These are phyloP conservation scores for Xerus rutilus DNA, from an alignment of 2,797 vertebrate genomes.

Conservation along the genomic window DNA sequence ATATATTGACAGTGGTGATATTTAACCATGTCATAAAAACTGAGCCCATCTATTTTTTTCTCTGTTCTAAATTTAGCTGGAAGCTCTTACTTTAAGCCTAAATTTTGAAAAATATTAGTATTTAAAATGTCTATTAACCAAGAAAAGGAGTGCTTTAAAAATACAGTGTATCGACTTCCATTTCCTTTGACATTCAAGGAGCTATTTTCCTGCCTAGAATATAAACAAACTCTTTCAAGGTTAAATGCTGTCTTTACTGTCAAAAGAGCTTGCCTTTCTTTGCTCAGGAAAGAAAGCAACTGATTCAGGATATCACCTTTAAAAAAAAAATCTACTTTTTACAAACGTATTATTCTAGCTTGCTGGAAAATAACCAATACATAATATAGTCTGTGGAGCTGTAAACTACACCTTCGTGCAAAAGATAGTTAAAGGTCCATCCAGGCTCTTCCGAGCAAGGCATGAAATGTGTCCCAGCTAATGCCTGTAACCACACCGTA, in stretches of 20 bases:
- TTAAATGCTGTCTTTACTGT: conserved; percentile 50
- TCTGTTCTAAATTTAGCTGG: not conserved
- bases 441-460: not conserved
- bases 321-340: not conserved
- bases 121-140: not conserved
- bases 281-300: not conserved
- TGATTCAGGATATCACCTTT: not conserved
- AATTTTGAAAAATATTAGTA: not conserved
- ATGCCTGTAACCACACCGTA: rapidly evolving
- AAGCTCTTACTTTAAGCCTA: not conserved
- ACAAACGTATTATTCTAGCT: not conserved
- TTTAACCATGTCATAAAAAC: not conserved
- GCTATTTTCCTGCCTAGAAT: not conserved
- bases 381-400: not conserved
- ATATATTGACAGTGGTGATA: not conserved
- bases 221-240: not conserved
- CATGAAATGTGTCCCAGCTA: not conserved
- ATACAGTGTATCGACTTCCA: not conserved
- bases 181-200: conserved; percentile 26
- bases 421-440: not conserved
- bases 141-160: not conserved
- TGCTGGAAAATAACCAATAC: conserved; percentile 9
- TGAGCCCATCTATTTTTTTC: not conserved
- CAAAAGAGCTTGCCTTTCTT: conserved; percentile 38
- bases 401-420: not conserved